A percentile compares a stretch with the other conserved stretches of the same genome.
Conservation (phyloP, 2,113 vertebrate genomes). For the Chunga burmeisteri region DNA sequence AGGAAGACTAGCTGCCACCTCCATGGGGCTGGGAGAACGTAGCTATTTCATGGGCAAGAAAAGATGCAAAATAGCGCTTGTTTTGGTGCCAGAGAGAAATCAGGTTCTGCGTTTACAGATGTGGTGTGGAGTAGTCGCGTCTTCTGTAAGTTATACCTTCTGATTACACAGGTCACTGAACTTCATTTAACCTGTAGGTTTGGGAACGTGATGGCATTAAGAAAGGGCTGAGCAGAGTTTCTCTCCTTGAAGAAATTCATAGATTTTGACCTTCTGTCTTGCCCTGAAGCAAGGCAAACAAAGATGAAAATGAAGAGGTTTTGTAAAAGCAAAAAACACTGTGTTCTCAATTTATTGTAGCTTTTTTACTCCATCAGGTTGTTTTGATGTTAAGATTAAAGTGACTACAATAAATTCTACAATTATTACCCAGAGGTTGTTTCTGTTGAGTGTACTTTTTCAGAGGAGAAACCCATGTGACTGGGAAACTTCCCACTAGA, state of each 20-base stretch:
- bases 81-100: not conserved
- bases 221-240: not conserved
- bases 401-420: not conserved
- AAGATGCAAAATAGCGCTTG: not conserved
- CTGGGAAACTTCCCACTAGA: not conserved
- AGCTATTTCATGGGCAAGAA: not conserved
- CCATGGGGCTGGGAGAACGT: accelerated
- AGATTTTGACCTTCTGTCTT: conserved; percentile 26
- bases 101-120: not conserved
- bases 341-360: not conserved
- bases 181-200: conserved; percentile 29
- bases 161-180: not conserved
- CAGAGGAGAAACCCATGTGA: not conserved
- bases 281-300: not conserved
- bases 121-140: accelerated
- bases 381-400: not conserved
- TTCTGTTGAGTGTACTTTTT: not conserved
- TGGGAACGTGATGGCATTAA: not conserved
- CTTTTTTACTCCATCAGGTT: not conserved
- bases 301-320: not conserved
- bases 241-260: not conserved
- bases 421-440: not conserved
- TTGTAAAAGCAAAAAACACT: not conserved
- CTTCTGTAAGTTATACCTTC: not conserved
- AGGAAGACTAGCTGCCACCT: not conserved